A percentile compares a stretch with the other conserved stretches of the same genome.
These are phyloP conservation scores for Rhamnusium bicolor DNA, from an alignment of 2,888 invertebrate species.

Conservation along the genomic window DNA sequence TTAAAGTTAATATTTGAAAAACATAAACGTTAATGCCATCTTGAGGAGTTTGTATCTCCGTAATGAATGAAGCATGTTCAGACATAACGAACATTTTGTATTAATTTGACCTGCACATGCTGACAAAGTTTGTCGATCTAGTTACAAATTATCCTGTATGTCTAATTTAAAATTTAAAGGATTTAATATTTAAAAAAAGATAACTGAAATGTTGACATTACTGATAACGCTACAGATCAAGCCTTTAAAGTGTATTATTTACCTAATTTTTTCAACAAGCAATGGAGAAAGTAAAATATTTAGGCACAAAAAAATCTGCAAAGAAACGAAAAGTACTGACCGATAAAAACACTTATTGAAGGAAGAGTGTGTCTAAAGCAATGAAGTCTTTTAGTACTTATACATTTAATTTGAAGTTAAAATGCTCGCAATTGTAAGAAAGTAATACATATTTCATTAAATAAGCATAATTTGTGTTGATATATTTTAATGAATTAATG, in stretches of 20 bases:
- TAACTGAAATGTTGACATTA: background rate
- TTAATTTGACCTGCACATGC: too few species aligned
- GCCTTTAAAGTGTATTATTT: background rate
- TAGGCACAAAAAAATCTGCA: background rate
- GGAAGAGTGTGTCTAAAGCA: background rate
- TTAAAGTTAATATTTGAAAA: too few species aligned
- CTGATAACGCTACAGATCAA: background rate
- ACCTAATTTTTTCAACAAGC: background rate
- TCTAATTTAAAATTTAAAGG: too few species aligned
- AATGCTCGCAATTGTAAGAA: background rate
- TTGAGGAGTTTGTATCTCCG: too few species aligned
- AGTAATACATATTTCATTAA: background rate
- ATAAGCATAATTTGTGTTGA: too few species aligned
- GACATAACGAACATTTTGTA: too few species aligned
- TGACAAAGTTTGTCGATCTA: too few species aligned
- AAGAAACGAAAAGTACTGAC: background rate
- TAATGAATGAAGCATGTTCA: too few species aligned
- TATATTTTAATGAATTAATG: too few species aligned
- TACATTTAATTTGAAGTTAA: background rate
- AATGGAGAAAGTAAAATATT: background rate
- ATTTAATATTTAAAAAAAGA: too few species aligned
- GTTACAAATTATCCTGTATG: too few species aligned
- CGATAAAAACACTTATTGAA: background rate
- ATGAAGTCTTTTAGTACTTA: background rate
- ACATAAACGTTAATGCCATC: too few species aligned